Evolutionary conservation across 2,113 vertebrate species (phyloP).

Genomic region (Blennius ocellaris): DNA sequence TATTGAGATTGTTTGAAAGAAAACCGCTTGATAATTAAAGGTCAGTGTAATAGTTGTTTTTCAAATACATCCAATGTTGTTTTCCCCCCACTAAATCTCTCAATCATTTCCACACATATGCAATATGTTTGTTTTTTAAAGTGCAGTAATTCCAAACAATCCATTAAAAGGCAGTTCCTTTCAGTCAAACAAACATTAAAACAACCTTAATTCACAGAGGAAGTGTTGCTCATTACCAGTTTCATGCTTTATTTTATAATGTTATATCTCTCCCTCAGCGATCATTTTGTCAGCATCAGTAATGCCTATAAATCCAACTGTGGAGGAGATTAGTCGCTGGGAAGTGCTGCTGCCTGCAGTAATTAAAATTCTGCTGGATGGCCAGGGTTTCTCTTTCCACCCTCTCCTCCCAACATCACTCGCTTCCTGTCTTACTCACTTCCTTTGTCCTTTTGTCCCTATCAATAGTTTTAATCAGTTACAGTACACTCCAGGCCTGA

Average conservation of each 20-base stretch:
- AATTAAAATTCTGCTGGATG: conserved; percentile 81
- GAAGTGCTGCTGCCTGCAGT: conserved; percentile 75
- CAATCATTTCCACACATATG: not conserved
- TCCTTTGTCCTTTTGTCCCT: conserved; percentile 65
- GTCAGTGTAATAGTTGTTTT: not conserved
- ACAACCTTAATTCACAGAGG: conserved; percentile 51
- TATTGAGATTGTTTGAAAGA: conserved; percentile 23
- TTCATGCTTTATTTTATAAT: conserved; percentile 67
- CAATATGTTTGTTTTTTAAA: conserved; percentile 1
- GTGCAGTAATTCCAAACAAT: conserved; percentile 39
- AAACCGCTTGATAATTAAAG: conserved; percentile 3
- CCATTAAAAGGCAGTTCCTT: conserved; percentile 36
- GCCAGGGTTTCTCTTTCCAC: conserved; percentile 63
- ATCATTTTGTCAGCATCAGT: conserved; percentile 78
- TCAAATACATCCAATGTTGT: no score
- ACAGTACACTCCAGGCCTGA: conserved; percentile 51
- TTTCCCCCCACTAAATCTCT: not conserved
- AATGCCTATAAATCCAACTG: conserved; percentile 77
- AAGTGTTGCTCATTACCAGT: conserved; percentile 63
- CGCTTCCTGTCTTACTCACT: conserved; percentile 49
- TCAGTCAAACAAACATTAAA: conserved; percentile 63
- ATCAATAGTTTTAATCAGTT: conserved; percentile 62
- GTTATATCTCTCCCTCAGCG: conserved; percentile 73
- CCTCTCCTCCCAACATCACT: conserved; percentile 65
- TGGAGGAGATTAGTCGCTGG: conserved; percentile 76